Base-by-base conservation (phyloP, 2,888 invertebrate genomes). In the Agrotis exclamationis region DNA sequence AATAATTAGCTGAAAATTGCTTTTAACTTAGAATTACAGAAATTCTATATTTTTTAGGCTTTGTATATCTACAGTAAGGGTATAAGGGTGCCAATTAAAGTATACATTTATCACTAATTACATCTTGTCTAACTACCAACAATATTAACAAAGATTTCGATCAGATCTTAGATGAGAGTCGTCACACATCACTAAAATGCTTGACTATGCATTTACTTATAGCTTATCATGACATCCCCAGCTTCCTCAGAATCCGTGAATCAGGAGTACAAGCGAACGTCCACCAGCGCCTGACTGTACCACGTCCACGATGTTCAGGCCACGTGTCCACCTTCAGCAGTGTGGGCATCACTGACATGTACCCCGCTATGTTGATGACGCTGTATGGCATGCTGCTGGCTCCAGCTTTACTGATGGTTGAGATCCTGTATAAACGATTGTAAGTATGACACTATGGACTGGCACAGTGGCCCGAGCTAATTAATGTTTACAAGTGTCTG, bases 271-370 rank as follows among this genome's bases (percentile, higher is more conserved):
- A 96, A 44, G 84, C 92, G 0, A 90, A 91, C 83, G 88, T 97
- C 50, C 97, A 97, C 84, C 91, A 89, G 9, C 95, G 97, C 0
- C 92, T 97, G 13, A 97, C 97, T 79, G 97, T 97, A 0, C 95
- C 96, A 13, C 96, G 96, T 80, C 97, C 97, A 0, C 87, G 90
- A 2, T 97, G 97, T 80, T 93, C 95, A 0, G 96, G 96, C 13
- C 89, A 94, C 6, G 95, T 96, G 0, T 95, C 96, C 18, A 96
- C 96, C 3, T 97, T 97, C 91, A 96, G 97, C 84, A 97, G 97
- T 70, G 97, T 97, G 0, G 97, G 97, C 44, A 92, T 97, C 74
- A 93, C 94, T 0, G 97, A 97, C 84, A 96, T 96, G 91, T 94
- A 95, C 70, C 96, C 97, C 0, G 96, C 96, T 0, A 89, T 97